Evolutionary conservation across 2,888 invertebrate species (phyloP), one percentile per base, ranked within the genome.

Genomic region (Tinea semifulvella): DNA sequence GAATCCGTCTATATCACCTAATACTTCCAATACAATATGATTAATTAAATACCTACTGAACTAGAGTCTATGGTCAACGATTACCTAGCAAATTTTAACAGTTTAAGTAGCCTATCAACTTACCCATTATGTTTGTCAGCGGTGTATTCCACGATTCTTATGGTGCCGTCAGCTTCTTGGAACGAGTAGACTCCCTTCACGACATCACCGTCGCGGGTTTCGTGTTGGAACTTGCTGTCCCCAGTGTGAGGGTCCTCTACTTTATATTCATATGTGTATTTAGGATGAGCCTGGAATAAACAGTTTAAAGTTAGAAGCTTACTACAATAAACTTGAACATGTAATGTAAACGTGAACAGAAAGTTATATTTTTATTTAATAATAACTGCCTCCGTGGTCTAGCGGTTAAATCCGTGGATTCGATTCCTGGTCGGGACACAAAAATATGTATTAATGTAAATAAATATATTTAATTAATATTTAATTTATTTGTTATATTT

Each of bases 191-290:
- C 52, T 11, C 69, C 70, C 50, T 69, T 65, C 16, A 69, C 68
- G 26, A 59, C 57, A 52, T 69, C 70, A 26, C 70, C 70, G 48
- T 69, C 68, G 25, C 61, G 54, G 43, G 53, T 49, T 52, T 75
- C 75, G 51, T 66, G 64, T 53, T 66, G 68, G 47, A 53, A 55
- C 54, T 70, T 68, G 51, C 55, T 55, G 56, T 75, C 73, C 36
- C 69, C 68, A 49, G 73, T 75, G 55, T 70, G 67, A 17, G 61
- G 61, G 53, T 74, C 74, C 52, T 65, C 56, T 18, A 75, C 73
- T 46, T 66, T 66, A 53, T 75, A 74, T 53, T 63, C 66, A 56
- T 63, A 70, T 45, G 60, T 49, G 52, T 59, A 59, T 45, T 55
- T 54, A 19, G 58, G 58, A 49, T 55, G 49, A 19, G 55, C 50